phyloP scores from a whole-genome alignment of 2,888 invertebrate species.

The Drosophila mulleri region DNA sequence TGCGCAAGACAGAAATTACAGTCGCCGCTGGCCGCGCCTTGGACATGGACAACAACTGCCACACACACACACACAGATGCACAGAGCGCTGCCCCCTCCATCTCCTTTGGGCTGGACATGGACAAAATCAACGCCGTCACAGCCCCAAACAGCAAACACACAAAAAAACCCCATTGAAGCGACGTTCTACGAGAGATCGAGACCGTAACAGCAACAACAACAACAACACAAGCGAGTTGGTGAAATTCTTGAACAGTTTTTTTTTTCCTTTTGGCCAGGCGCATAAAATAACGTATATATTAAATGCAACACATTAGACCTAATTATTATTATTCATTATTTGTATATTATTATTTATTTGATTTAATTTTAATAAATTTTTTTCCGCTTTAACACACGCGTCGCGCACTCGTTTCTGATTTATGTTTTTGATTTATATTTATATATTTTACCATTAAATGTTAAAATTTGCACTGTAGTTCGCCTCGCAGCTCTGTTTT shows the following conservation, averaged over 20 bases:
- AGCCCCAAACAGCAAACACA: conserved; percentile 59
- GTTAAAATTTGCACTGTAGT: conserved; percentile 18
- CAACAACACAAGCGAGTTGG: conserved; percentile 28
- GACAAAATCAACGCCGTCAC: conserved; percentile 61
- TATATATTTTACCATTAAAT: conserved; percentile 11
- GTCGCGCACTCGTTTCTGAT: conserved; percentile 54
- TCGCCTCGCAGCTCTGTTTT: conserved; percentile 1
- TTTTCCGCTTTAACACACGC: conserved; percentile 48
- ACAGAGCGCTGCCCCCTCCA: background rate
- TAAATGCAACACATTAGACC: conserved; percentile 39
- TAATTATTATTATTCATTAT: conserved; percentile 48
- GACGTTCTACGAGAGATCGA: conserved; percentile 38
- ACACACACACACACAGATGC: conserved; percentile 6
- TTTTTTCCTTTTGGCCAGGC: conserved; percentile 33
- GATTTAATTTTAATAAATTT: conserved; percentile 23
- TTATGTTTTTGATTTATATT: conserved; percentile 14
- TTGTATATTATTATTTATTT: conserved; percentile 23
- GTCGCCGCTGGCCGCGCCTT: conserved; percentile 74
- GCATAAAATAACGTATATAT: conserved; percentile 4
- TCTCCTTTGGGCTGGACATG: conserved; percentile 46
- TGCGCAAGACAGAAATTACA: conserved; percentile 76
- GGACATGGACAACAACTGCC: conserved; percentile 58
- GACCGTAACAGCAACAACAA: conserved; percentile 45
- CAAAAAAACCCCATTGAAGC: conserved; percentile 48
- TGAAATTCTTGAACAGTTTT: conserved; percentile 48